A percentile compares a stretch with the other conserved stretches of the same genome.
Conservation (phyloP, 2,113 vertebrate species). For the Bos javanicus region DNA sequence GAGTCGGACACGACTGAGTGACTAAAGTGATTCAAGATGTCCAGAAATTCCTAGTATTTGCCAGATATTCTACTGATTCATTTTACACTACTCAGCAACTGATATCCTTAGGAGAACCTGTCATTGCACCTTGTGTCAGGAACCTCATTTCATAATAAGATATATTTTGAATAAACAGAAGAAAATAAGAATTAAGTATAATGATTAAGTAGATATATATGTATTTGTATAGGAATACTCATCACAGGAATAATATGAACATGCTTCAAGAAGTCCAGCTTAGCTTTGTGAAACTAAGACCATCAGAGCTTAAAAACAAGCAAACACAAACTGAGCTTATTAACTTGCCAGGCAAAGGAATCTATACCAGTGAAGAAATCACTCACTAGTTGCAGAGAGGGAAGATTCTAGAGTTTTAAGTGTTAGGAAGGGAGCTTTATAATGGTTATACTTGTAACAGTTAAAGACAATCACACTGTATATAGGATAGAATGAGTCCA, state of each 20-base stretch:
- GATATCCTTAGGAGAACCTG: neutral
- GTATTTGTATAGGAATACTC: neutral
- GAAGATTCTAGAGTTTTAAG: neutral
- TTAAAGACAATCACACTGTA: neutral
- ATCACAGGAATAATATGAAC: neutral
- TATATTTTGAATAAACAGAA: neutral
- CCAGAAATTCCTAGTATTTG: neutral
- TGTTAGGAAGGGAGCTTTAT: neutral
- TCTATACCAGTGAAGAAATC: neutral
- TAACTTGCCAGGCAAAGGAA: neutral
- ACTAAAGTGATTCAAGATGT: neutral
- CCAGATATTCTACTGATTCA: neutral
- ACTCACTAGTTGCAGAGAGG: neutral
- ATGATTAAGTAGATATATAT: neutral
- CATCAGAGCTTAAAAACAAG: neutral
- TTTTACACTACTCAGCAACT: constrained; percentile 21
- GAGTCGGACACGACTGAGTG: fast-evolving
- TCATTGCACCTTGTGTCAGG: neutral
- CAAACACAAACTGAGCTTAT: neutral
- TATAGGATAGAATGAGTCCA: neutral
- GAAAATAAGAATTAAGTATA: neutral
- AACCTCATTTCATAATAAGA: neutral
- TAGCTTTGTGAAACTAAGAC: constrained; percentile 26
- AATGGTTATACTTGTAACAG: neutral
- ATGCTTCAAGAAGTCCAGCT: neutral